A percentile compares a stretch with the other conserved stretches of the same genome.
These are phyloP conservation scores for Homalodisca vitripennis DNA, from an alignment of 1,140 invertebrate species.

Conservation along the genomic window DNA sequence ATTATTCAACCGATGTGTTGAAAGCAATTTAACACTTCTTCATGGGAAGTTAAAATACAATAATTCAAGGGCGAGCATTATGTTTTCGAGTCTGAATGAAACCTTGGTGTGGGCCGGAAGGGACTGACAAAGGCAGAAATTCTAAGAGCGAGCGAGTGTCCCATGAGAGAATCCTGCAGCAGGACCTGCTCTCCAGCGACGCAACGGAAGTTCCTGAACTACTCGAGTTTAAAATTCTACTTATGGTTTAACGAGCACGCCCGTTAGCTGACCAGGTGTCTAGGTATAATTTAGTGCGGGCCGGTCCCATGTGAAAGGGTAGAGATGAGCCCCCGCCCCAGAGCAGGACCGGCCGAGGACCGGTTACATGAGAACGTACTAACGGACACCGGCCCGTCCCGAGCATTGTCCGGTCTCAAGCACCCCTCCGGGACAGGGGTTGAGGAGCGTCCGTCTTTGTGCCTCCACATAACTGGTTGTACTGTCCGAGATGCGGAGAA, in stretches of 20 bases:
- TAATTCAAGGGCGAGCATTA: too few relatives aligned
- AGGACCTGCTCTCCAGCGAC: neutral
- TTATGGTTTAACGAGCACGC: constrained; percentile 19
- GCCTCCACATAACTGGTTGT: too few relatives aligned
- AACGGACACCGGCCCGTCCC: neutral
- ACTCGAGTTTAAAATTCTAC: constrained; percentile 23
- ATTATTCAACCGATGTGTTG: too few relatives aligned
- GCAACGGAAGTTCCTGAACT: constrained; percentile 15
- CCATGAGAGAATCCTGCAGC: too few relatives aligned
- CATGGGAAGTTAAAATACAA: too few relatives aligned
- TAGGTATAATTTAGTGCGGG: constrained; percentile 22
- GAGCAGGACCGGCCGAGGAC: neutral
- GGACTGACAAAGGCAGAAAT: too few relatives aligned
- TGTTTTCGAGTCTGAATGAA: too few relatives aligned
- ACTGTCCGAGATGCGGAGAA: too few relatives aligned
- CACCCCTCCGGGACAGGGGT: neutral
- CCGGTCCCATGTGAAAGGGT: constrained; percentile 11
- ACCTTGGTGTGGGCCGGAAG: too few relatives aligned
- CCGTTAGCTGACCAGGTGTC: constrained; percentile 19
- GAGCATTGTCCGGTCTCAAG: neutral
- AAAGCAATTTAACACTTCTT: too few relatives aligned
- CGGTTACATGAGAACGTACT: neutral
- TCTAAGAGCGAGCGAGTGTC: too few relatives aligned
- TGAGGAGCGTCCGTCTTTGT: too few relatives aligned
- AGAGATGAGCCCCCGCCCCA: neutral